Evolutionary conservation across 2,888 invertebrate species (phyloP).

Genomic region (Drosophila lacicola): DNA sequence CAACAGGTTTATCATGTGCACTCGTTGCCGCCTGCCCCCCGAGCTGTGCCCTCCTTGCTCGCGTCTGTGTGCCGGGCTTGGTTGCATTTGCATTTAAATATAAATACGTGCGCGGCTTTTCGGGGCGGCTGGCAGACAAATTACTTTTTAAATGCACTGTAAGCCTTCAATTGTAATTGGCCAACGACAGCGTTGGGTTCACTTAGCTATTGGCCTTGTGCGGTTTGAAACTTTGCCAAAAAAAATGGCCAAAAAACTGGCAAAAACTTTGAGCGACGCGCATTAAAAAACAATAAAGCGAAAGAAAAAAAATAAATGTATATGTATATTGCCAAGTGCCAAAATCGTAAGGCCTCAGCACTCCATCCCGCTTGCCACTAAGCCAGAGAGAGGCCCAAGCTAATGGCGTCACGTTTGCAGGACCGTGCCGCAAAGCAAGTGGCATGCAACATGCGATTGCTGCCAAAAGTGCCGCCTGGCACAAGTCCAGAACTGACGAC

Average conservation of each 20-base stretch:
- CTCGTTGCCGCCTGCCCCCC: slow-evolving; percentile 9
- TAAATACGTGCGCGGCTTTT: slow-evolving; percentile 83
- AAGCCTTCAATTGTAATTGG: slow-evolving; percentile 80
- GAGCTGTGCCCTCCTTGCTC: background rate
- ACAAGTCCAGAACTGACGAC: slow-evolving; percentile 69
- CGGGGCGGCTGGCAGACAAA: slow-evolving; percentile 82
- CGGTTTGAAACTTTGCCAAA: slow-evolving; percentile 75
- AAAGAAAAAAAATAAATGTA: slow-evolving; percentile 37
- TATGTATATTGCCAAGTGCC: slow-evolving; percentile 58
- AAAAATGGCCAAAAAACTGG: slow-evolving; percentile 42
- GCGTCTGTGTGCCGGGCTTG: slow-evolving; percentile 11
- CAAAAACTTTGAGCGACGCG: slow-evolving; percentile 61
- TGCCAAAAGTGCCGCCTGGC: slow-evolving; percentile 83
- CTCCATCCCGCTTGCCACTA: slow-evolving; percentile 10
- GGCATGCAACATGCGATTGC: slow-evolving; percentile 84
- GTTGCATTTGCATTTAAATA: slow-evolving; percentile 81
- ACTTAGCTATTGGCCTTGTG: slow-evolving; percentile 38
- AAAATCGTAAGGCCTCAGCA: slow-evolving; percentile 49
- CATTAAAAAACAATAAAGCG: slow-evolving; percentile 77
- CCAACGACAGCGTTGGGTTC: slow-evolving; percentile 39
- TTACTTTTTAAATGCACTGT: slow-evolving; percentile 84
- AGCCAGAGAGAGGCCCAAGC: slow-evolving; percentile 57
- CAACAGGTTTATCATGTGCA: slow-evolving; percentile 65
- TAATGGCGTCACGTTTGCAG: slow-evolving; percentile 83
- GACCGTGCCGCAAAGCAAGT: slow-evolving; percentile 71